Evolutionary conservation across 1,140 invertebrate genomes (phyloP), one percentile per base, ranked within the genome.

Genomic region (Eciton burchellii): DNA sequence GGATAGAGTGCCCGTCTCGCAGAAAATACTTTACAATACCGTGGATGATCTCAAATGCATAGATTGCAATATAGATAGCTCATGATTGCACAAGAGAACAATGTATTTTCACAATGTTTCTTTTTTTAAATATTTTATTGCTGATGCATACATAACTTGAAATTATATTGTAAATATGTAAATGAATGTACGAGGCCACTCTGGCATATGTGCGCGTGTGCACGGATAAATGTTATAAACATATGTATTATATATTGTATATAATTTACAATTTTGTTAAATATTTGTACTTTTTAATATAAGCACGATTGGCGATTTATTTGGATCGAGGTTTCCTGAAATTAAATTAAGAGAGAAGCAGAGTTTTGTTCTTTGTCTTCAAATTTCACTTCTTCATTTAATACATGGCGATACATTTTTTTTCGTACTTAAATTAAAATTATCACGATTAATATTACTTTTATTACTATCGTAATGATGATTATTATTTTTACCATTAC

Each of bases 21-120:
- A 79, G 49, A 87, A 89, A 68, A 49, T 65, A 8, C 86, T 83
- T 21, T 91, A 87, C 56, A 91, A 90, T 76, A 71, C 73, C 16
- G 43, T 60, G 21, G 41, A 89, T 57, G 73, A 84, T 70, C 41
- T 83, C 11, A 74, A 77, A 29, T 70, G 66, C 45, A 76, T 63
- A 60, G 83, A 88, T 3, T 49, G 41, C 16, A 47, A 88, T 54
- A 24, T 85, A 21, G 41, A 35, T 81, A 49, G 0, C 3, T 56
- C 88, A 29, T 76, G 11, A 71, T 57, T 41, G 16, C 29, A 8
- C 16, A 49, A 19, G 3, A 54, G 2, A 1, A 71, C 12, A 71
- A 19, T 63, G 68, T 62, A 24, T 41, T 52, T 54, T 65, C 9
- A 11, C n/a, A n/a, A n/a, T 6, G 2, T 16, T 19, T 5, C 6